phyloP scores from a whole-genome alignment of 1,140 invertebrate genomes.

The Drosophila mayri region DNA sequence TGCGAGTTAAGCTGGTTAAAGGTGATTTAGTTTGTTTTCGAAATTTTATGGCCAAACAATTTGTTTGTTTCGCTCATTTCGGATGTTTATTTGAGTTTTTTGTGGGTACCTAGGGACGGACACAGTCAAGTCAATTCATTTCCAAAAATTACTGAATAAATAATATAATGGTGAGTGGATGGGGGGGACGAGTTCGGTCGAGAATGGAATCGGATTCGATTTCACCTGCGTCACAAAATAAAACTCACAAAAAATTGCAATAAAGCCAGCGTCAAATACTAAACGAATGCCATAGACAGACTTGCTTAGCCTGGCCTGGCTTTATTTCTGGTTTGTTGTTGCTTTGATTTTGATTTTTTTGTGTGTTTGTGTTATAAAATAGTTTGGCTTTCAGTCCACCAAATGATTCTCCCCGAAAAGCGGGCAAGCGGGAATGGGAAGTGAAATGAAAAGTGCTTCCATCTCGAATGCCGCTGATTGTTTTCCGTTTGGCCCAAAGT shows the following conservation, averaged over 20 bases:
- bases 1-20: background rate
- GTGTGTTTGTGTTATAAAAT: slow-evolving; percentile 14
- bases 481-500: slow-evolving; percentile 32
- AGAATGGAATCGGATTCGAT: slow-evolving; percentile 43
- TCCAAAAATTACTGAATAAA: slow-evolving; percentile 32
- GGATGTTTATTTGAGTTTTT: background rate
- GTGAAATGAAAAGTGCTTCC: slow-evolving; percentile 29
- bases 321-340: slow-evolving; percentile 19
- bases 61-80: slow-evolving; percentile 12
- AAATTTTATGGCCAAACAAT: slow-evolving; percentile 30
- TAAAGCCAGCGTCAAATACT: slow-evolving; percentile 19
- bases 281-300: slow-evolving; percentile 33
- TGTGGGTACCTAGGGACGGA: background rate
- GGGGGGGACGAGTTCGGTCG: slow-evolving; percentile 4
- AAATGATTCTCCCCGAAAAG: slow-evolving; percentile 19
- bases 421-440: slow-evolving; percentile 1
- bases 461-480: slow-evolving; percentile 11
- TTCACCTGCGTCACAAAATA: slow-evolving; percentile 69
- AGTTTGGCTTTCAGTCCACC: slow-evolving; percentile 21
- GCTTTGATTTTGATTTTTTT: slow-evolving; percentile 14
- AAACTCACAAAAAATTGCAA: slow-evolving; percentile 35
- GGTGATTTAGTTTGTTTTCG: slow-evolving; percentile 16
- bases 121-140: slow-evolving; percentile 24
- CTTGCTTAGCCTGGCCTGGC: slow-evolving; percentile 27
- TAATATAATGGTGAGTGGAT: slow-evolving; percentile 6